phyloP scores from a whole-genome alignment of 2,113 vertebrate genomes.

The Falcunculus frontatus region DNA sequence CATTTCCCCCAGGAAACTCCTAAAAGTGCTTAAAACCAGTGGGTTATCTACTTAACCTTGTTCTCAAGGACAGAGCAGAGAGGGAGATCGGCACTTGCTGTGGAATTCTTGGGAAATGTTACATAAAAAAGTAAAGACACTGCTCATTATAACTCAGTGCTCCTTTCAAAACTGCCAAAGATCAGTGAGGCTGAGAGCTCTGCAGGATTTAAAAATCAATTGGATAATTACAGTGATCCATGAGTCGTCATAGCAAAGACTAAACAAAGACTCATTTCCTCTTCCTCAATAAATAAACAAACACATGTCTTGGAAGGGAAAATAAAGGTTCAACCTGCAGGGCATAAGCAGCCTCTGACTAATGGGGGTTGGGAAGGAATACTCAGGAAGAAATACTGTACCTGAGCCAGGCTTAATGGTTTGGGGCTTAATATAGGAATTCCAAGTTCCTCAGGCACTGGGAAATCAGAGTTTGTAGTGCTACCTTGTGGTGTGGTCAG shows the following conservation, averaged over 20 bases:
- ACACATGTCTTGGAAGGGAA: neutral
- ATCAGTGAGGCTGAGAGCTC: neutral
- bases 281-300: neutral
- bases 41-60: neutral
- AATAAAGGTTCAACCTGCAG: neutral
- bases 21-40: neutral
- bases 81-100: neutral
- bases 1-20: neutral
- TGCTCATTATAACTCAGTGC: neutral
- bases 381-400: neutral
- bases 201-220: constrained; percentile 6
- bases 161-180: neutral
- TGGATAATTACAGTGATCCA: constrained; percentile 14
- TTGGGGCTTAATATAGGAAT: neutral
- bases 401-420: neutral
- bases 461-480: neutral
- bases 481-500: neutral
- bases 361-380: neutral
- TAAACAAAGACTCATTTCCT: constrained; percentile 7
- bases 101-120: neutral
- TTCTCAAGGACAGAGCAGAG: neutral
- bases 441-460: neutral
- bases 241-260: neutral
- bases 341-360: neutral
- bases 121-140: neutral